Evolutionary conservation across 2,113 vertebrate genomes (phyloP).

Genomic region (Elaphurus davidianus): DNA sequence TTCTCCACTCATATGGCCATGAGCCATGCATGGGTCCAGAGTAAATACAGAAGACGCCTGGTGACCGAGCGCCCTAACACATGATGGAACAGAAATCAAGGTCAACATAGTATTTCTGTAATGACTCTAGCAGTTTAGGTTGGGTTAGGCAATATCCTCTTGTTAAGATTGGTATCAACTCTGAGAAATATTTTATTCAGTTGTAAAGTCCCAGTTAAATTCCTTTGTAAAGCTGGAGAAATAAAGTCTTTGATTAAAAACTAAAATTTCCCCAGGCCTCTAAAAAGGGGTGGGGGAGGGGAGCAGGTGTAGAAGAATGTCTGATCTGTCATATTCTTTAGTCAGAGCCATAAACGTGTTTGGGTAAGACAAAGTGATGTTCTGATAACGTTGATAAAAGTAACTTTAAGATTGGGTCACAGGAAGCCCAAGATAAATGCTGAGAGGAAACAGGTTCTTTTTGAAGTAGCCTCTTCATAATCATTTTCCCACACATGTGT

Average conservation of each 20-base stretch:
- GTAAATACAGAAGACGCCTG: neutral
- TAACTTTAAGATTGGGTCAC: slow-evolving; percentile 68
- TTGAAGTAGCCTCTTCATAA: slow-evolving; percentile 76
- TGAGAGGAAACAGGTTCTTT: slow-evolving; percentile 71
- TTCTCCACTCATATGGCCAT: neutral
- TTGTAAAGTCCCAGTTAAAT: slow-evolving; percentile 74
- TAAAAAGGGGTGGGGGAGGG: slow-evolving; percentile 57
- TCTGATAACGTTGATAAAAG: slow-evolving; percentile 73
- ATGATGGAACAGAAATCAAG: neutral
- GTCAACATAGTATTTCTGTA: neutral
- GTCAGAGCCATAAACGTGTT: slow-evolving; percentile 55
- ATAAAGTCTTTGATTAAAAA: slow-evolving; percentile 68
- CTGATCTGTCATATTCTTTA: slow-evolving; percentile 59
- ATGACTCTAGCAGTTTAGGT: slow-evolving; percentile 25
- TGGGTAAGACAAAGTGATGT: slow-evolving; percentile 63
- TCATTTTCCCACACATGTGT: slow-evolving; percentile 74
- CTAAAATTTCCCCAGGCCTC: slow-evolving; percentile 75
- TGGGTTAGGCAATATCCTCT: slow-evolving; percentile 77
- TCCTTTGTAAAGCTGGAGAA: slow-evolving; percentile 64
- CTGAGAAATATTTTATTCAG: slow-evolving; percentile 63
- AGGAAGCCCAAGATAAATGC: slow-evolving; percentile 73
- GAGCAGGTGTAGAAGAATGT: slow-evolving; percentile 60
- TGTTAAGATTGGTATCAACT: slow-evolving; percentile 67
- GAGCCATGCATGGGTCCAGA: neutral
- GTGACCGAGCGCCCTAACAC: neutral